phyloP scores from a whole-genome alignment of 2,113 vertebrate genomes.

The Astur gentilis region DNA sequence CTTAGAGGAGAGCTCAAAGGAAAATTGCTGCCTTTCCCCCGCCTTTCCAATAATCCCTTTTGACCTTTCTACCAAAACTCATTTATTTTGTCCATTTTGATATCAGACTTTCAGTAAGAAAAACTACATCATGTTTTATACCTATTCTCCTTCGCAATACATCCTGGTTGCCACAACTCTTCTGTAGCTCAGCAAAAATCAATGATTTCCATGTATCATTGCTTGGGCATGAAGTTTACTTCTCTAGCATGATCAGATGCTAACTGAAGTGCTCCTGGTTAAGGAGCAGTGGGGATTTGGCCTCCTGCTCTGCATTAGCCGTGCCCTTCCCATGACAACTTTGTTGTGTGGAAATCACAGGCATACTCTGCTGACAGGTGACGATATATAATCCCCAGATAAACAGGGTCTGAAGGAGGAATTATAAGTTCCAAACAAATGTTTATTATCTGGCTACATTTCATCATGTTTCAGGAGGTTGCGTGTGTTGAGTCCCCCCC shows the following conservation, averaged over 20 bases:
- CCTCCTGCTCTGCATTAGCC: not conserved
- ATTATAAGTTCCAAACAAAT: not conserved
- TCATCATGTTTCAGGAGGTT: not conserved
- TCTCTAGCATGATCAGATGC: not conserved
- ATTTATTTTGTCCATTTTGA: not conserved
- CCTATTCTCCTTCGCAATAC: not conserved
- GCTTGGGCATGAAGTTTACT: not conserved
- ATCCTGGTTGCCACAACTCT: not conserved
- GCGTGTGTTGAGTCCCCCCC: not conserved
- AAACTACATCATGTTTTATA: not conserved
- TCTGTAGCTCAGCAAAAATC: not conserved
- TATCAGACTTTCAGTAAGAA: not conserved
- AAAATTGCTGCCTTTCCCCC: not conserved
- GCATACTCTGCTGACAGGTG: not conserved
- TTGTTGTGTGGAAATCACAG: not conserved
- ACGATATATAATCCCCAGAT: not conserved
- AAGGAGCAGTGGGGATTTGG: not conserved
- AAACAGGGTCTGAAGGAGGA: not conserved
- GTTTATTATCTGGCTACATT: not conserved
- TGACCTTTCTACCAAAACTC: not conserved
- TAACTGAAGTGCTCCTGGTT: not conserved
- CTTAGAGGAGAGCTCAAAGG: not conserved
- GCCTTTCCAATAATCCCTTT: not conserved
- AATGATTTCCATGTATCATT: not conserved
- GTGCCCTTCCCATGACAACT: rapidly evolving